A percentile compares a stretch with the other conserved stretches of the same genome.
Conservation (phyloP, 1,140 invertebrate species). For the Saccostrea echinata region DNA sequence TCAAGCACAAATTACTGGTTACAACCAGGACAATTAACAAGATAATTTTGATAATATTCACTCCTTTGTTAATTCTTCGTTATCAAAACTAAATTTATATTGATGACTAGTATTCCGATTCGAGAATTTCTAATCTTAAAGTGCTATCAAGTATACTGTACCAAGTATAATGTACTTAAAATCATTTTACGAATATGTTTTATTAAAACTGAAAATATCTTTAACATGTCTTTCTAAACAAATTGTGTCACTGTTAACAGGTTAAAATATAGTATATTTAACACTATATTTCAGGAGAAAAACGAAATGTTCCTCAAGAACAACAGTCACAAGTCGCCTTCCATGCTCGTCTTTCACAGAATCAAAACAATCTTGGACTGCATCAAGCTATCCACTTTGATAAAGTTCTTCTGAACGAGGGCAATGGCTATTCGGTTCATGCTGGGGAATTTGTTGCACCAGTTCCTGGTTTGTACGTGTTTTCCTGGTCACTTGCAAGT, state of each 20-base stretch:
- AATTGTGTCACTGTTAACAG: too few species aligned
- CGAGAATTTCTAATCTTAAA: too few species aligned
- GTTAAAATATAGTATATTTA: too few species aligned
- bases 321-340: background rate
- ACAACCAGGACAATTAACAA: too few species aligned
- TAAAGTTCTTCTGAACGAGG: constrained; percentile 18
- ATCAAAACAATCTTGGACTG: background rate
- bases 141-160: too few species aligned
- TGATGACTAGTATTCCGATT: too few species aligned
- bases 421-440: constrained; percentile 6
- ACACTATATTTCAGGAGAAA: background rate
- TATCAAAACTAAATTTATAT: too few species aligned
- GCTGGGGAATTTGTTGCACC: constrained; percentile 32
- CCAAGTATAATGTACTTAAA: too few species aligned
- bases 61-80: too few species aligned
- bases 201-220: background rate
- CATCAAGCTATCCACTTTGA: constrained; percentile 12
- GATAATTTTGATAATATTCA: too few species aligned
- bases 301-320: background rate
- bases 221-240: background rate
- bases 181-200: too few species aligned
- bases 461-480: constrained; percentile 35
- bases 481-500: constrained; percentile 30
- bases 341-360: background rate
- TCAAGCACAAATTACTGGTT: too few species aligned